Evolutionary conservation across 2,113 vertebrate genomes (phyloP).

Genomic region (Desmodus rotundus): DNA sequence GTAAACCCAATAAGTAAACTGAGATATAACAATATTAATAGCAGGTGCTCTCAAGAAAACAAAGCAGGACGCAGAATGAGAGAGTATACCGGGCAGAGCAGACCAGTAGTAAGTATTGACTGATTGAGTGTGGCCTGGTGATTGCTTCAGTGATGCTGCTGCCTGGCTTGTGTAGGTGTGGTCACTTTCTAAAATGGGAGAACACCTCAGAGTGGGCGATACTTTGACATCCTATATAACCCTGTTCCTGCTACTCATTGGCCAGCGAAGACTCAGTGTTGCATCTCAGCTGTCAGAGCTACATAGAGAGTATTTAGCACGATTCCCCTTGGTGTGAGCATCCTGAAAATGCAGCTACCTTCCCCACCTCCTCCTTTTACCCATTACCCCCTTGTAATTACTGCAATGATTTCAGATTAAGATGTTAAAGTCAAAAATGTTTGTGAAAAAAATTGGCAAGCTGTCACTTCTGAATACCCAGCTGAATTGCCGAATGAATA

Average conservation of each 20-base stretch:
- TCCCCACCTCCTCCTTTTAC: neutral
- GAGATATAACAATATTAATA: neutral
- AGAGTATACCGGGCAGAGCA: neutral
- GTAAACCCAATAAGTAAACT: neutral
- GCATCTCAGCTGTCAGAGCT: neutral
- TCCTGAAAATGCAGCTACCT: neutral
- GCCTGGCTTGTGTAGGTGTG: neutral
- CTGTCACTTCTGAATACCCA: conserved; percentile 64
- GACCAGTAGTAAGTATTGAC: neutral
- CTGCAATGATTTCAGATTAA: conserved; percentile 71
- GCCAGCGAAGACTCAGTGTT: neutral
- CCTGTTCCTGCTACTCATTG: neutral
- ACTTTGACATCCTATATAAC: neutral
- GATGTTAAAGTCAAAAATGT: conserved; percentile 64
- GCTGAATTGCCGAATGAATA: conserved; percentile 61
- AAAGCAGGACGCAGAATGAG: neutral
- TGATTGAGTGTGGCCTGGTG: neutral
- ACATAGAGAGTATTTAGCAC: neutral
- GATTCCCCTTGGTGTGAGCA: neutral
- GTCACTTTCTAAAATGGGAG: neutral
- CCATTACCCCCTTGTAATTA: conserved; percentile 29
- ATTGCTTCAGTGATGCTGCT: neutral
- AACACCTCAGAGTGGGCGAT: neutral
- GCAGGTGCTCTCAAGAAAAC: neutral
- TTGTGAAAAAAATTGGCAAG: conserved; percentile 60